Percentiles rank a stretch among this genome's conserved stretches.
Conservation (phyloP, 2,113 vertebrate species). For the Tonatia bakeri region DNA sequence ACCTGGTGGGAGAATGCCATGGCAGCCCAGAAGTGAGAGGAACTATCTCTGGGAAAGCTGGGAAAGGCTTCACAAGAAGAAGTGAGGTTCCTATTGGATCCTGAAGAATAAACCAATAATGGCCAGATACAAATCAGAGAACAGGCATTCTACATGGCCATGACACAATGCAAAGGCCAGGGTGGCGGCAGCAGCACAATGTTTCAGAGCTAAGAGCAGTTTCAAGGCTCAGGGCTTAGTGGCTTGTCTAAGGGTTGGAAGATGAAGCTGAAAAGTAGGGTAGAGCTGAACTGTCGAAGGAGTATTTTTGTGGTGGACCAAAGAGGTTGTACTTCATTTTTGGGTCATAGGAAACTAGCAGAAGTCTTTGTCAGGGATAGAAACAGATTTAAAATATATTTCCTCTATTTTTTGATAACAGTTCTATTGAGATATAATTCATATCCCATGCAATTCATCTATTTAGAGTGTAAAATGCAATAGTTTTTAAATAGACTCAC, state of each 20-base stretch:
- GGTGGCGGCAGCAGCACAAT: rapidly evolving
- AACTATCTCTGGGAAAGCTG: neutral
- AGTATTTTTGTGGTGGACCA: neutral
- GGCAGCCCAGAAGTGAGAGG: neutral
- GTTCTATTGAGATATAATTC: neutral
- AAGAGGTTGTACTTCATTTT: neutral
- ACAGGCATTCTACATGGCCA: rapidly evolving
- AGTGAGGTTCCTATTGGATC: neutral
- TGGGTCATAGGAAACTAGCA: neutral
- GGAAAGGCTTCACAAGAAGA: neutral
- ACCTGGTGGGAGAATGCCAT: neutral
- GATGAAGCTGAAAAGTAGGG: neutral
- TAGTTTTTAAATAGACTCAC: neutral
- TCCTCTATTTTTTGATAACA: neutral
- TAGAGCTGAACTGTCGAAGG: neutral
- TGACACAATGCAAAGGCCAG: rapidly evolving
- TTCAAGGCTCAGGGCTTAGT: neutral
- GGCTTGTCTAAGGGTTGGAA: neutral
- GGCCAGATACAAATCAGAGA: neutral
- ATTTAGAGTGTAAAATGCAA: neutral
- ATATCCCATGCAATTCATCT: neutral
- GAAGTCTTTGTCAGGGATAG: neutral
- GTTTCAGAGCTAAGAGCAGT: neutral
- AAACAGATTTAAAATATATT: neutral
- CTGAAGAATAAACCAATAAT: neutral